Conservation (phyloP, 2,888 invertebrate genomes). For the Drosophila koepferae region DNA sequence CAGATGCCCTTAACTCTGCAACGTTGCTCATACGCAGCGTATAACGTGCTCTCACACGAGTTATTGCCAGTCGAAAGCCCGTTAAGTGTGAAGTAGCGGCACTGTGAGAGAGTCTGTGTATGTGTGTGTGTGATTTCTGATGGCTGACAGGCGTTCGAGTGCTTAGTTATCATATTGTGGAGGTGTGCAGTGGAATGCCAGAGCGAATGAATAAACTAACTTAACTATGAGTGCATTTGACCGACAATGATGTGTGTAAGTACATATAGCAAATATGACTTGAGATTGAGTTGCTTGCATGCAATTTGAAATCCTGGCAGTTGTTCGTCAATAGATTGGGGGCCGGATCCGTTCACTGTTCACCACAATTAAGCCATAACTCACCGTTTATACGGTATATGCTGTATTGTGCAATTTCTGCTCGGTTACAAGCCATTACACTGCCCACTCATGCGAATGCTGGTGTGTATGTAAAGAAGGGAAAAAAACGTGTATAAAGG, state of each 20-base stretch:
- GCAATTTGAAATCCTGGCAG: neutral
- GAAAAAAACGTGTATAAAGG: slow-evolving; percentile 40
- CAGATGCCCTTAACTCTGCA: slow-evolving; percentile 12
- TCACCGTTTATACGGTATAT: slow-evolving; percentile 41
- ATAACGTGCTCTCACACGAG: slow-evolving; percentile 44
- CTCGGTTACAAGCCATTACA: slow-evolving; percentile 72
- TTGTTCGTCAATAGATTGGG: slow-evolving; percentile 7
- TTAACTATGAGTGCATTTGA: slow-evolving; percentile 8
- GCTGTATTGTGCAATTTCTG: slow-evolving; percentile 51
- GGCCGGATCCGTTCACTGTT: neutral
- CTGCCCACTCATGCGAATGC: slow-evolving; percentile 39
- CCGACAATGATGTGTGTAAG: neutral
- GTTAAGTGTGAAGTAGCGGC: slow-evolving; percentile 53
- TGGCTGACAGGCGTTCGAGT: slow-evolving; percentile 42
- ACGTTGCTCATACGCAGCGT: slow-evolving; percentile 67
- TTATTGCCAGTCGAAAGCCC: slow-evolving; percentile 49
- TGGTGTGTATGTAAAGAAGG: slow-evolving; percentile 1
- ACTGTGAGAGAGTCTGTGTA: slow-evolving; percentile 20
- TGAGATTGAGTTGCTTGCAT: slow-evolving; percentile 15
- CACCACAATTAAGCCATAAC: slow-evolving; percentile 71
- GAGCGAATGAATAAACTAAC: slow-evolving; percentile 9
- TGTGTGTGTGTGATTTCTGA: slow-evolving; percentile 46
- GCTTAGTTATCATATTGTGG: slow-evolving; percentile 41
- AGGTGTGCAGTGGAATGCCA: slow-evolving; percentile 21
- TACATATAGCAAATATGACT: neutral